Percentiles rank a stretch among this genome's conserved stretches.
Conservation (phyloP, 35 echinoderm and acorn worm genomes). For the Nesometra sesokonis region DNA sequence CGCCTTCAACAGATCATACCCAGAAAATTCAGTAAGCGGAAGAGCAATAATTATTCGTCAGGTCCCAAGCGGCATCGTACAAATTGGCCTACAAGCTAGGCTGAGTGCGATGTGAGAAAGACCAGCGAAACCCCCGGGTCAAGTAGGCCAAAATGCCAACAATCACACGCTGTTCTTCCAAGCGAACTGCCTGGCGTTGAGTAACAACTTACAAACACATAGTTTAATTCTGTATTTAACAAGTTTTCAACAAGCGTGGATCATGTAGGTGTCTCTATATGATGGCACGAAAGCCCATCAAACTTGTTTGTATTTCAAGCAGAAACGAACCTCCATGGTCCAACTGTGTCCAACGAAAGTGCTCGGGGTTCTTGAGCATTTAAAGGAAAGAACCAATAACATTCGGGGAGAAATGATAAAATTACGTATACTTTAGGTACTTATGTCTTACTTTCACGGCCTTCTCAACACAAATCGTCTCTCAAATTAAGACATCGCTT, state of each 20-base stretch:
- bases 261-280: background rate
- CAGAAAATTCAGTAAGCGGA: background rate
- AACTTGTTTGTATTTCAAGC: too few relatives aligned
- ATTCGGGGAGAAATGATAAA: too few relatives aligned
- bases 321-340: too few relatives aligned
- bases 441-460: too few relatives aligned
- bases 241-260: background rate
- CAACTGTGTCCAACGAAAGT: too few relatives aligned
- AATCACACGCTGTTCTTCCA: background rate
- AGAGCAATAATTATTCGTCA: background rate
- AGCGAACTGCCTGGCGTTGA: background rate
- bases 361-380: too few relatives aligned
- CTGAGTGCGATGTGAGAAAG: background rate
- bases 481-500: too few relatives aligned
- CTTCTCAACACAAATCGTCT: too few relatives aligned
- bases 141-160: background rate
- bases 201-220: background rate
- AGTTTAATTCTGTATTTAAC: background rate
- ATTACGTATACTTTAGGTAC: too few relatives aligned
- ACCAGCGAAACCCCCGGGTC: background rate
- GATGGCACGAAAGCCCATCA: background rate
- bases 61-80: background rate
- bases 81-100: background rate
- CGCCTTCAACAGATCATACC: background rate
- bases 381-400: too few relatives aligned